Conservation (phyloP, 2,797 vertebrate species). For the Anguilla obscura region DNA sequence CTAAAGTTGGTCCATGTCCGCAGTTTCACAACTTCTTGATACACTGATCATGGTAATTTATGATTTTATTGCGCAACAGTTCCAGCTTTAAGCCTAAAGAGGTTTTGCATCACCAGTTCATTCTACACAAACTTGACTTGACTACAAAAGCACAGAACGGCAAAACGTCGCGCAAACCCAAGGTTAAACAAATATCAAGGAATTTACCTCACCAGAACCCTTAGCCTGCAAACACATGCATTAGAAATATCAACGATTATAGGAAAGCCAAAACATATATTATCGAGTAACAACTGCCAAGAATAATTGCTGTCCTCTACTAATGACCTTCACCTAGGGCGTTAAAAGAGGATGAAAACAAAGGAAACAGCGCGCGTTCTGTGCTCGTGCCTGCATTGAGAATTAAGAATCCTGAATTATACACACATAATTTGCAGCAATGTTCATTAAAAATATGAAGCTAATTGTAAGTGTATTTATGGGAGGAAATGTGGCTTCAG, state of each 20-base stretch:
- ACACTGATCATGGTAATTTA: background rate
- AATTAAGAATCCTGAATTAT: background rate
- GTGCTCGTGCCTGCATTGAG: background rate
- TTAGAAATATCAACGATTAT: background rate
- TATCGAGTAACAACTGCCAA: background rate
- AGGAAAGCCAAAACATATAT: background rate
- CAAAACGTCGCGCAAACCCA: background rate
- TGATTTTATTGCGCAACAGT: background rate
- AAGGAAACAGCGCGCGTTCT: background rate
- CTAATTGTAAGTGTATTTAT: background rate
- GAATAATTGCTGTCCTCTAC: background rate
- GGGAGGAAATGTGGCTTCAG: background rate
- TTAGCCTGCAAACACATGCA: background rate
- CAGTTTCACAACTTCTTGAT: background rate
- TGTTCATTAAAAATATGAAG: background rate
- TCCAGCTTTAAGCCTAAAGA: background rate
- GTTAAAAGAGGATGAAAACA: background rate
- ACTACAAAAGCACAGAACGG: background rate
- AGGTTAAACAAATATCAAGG: constrained; percentile 13
- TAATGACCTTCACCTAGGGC: background rate
- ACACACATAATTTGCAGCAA: background rate
- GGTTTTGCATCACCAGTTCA: background rate
- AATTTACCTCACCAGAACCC: background rate
- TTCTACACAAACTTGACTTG: background rate
- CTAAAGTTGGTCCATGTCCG: background rate